phyloP scores from a whole-genome alignment of 2,113 vertebrate genomes.

The Patagioenas fasciata region DNA sequence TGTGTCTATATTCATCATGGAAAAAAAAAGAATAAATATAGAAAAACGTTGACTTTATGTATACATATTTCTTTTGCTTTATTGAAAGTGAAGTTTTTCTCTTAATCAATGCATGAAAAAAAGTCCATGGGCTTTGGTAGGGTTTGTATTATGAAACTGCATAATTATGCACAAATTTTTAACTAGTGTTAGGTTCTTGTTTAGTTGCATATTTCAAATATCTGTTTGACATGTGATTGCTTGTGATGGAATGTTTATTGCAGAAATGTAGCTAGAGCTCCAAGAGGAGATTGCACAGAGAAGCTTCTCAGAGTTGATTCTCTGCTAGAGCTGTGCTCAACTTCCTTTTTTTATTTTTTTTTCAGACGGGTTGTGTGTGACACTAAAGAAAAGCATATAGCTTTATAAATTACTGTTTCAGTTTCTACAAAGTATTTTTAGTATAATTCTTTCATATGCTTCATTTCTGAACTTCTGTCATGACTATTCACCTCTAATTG shows the following conservation, averaged over 20 bases:
- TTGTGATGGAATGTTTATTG: constrained; percentile 80
- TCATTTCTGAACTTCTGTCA: not conserved
- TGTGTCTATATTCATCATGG: not conserved
- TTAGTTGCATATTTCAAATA: constrained; percentile 86
- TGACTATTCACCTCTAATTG: too few species aligned
- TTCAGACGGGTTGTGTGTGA: not conserved
- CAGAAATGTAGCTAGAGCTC: constrained; percentile 74
- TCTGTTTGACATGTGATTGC: constrained; percentile 84
- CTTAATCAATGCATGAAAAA: not conserved
- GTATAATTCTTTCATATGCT: not conserved
- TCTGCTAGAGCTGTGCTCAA: not conserved
- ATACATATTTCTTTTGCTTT: not conserved
- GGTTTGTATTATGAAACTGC: not conserved
- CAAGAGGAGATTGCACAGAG: constrained; percentile 80
- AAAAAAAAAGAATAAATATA: not conserved
- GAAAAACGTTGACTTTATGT: not conserved
- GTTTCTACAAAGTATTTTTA: not conserved
- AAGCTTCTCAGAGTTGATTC: not conserved
- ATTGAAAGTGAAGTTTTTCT: not conserved
- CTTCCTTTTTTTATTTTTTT: not conserved
- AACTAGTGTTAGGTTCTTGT: constrained; percentile 71
- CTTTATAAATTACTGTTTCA: not conserved
- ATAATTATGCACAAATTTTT: not conserved
- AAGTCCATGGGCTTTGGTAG: not conserved
- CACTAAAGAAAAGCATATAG: not conserved